Conservation (phyloP, 2,888 invertebrate species). For the Scaptomyza reducta region DNA sequence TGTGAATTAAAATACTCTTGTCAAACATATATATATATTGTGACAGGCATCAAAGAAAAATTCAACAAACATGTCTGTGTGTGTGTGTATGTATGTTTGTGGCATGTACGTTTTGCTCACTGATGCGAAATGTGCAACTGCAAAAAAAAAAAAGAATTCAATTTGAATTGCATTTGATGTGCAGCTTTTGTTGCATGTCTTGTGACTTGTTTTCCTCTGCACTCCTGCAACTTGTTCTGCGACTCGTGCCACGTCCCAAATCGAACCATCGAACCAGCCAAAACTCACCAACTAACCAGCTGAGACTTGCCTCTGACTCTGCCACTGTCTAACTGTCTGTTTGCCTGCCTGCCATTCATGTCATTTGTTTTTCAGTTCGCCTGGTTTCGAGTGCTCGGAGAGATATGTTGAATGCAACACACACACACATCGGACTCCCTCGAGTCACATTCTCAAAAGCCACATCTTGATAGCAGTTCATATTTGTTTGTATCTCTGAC, state of each 20-base stretch:
- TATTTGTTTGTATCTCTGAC: not conserved
- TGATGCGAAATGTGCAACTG: not conserved
- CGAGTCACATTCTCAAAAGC: not conserved
- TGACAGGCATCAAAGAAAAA: not conserved
- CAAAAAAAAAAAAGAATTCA: constrained; percentile 45
- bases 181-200: constrained; percentile 58
- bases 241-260: not conserved
- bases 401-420: constrained; percentile 3
- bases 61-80: not conserved
- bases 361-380: constrained; percentile 10
- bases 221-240: constrained; percentile 20
- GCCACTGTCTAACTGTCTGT: not conserved
- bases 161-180: constrained; percentile 71
- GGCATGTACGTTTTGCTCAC: not conserved
- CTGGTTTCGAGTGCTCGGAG: constrained; percentile 1
- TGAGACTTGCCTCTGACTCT: not conserved
- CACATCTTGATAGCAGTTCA: not conserved
- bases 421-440: not conserved
- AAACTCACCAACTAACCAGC: not conserved
- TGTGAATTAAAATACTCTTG: not conserved
- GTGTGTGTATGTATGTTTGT: not conserved
- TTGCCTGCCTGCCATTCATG: constrained; percentile 3
- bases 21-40: constrained; percentile 1
- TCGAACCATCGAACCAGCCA: constrained; percentile 6
- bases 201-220: constrained; percentile 18